A percentile compares a stretch with the other conserved stretches of the same genome.
phyloP scores from a whole-genome alignment of 2,888 invertebrate species.

The Microctonus brassicae region DNA sequence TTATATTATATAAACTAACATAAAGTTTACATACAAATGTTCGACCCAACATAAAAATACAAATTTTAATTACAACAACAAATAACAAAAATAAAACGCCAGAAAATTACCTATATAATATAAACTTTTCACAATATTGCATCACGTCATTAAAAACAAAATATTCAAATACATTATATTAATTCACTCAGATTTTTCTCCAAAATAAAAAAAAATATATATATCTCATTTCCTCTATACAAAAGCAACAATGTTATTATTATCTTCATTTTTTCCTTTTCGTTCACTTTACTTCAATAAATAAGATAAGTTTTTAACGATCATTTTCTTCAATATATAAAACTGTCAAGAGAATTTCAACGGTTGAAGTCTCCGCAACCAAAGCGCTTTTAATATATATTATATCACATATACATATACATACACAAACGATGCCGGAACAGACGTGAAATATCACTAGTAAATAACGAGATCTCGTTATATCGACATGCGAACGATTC shows the following conservation, averaged over 20 bases:
- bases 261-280: not conserved
- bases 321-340: not conserved
- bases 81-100: no score
- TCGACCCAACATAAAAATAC: no score
- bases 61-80: no score
- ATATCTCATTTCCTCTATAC: no score
- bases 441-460: constrained; percentile 23
- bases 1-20: not conserved
- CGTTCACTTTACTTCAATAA: not conserved
- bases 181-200: no score
- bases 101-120: no score
- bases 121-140: no score
- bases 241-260: no score
- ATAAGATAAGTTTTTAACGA: not conserved
- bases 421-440: not conserved
- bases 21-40: not conserved
- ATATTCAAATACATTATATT: no score
- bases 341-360: not conserved
- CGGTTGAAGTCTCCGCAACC: not conserved
- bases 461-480: constrained; percentile 46
- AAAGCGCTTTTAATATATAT: not conserved
- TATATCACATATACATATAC: not conserved
- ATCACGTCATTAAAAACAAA: no score
- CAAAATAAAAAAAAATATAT: no score
- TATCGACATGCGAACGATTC: constrained; percentile 37